Base-by-base conservation (phyloP, 2,888 invertebrate genomes). In the Villa cingulata region DNA sequence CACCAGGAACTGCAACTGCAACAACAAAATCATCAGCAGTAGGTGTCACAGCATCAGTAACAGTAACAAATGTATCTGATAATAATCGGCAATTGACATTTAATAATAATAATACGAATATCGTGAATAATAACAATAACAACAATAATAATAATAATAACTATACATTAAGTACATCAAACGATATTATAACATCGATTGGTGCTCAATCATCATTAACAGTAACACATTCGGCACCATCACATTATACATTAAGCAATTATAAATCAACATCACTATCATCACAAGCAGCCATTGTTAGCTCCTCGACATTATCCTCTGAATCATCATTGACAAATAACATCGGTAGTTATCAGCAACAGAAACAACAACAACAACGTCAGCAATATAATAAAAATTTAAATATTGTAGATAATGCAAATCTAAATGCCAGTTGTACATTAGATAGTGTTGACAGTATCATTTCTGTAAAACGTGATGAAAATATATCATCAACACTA, bases 161-260 rank as follows among this genome's bases (percentile, higher is more conserved):
- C 41, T 37, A 43, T 32, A 18, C 46, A 49, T 45, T 45, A 45
- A 38, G 50, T 41, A 43, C 45, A 43, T 41, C 50, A 45, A 45
- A 44, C 39, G 23, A 37, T 45, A 18, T 42, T 34, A 18, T 48
- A 53, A 53, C 53, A 38, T 40, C 41, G 2, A 18, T 45, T 60
- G 65, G 38, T 61, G 62, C 55, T 49, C 63, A 57, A 65, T 62
- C 38, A 54, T 48, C 46, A 45, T 32, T 46, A 46, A 47, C 38
- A 18, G 16, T 49, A 48, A 55, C 55, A 23, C 15, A 38, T 14
- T 20, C 41, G n/a, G 29, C 37, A 15, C 18, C 38, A 23, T 16
- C 27, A 29, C 27, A 43, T 16, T 29, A 43, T 29, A 20, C 29
- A 45, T 53, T 53, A 43, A 44, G 51, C 12, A 19, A 16, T 1